Base-by-base conservation (phyloP, 2,113 vertebrate genomes). In the Penelope pileata region DNA sequence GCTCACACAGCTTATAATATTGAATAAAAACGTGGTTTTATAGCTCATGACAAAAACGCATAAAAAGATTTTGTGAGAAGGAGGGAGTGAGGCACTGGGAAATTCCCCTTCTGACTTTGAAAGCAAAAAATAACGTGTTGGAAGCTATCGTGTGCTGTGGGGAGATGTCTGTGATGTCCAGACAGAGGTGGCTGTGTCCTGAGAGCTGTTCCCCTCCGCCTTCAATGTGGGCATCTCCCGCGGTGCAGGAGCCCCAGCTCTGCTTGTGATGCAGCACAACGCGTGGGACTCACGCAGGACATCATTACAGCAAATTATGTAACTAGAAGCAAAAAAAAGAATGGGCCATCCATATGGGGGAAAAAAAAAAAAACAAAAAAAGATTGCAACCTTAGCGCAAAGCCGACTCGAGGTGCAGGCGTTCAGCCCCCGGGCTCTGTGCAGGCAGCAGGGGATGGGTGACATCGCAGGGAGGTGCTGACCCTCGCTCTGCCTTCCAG, bases 401-500 rank as follows among this genome's bases (percentile, higher is more conserved):
- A 18, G 19, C 6, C 4, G 9, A 69, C 21, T 30, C 17, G 13
- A 6, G n/a, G 6, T 1, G 6, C 16, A 58, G 56, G 48, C 6
- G 60, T 83, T 59, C 7, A 30, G 16, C 8, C n/a, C 64, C 16
- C 63, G 58, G 30, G 78, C 59, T 36, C 14, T 1, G 27, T 27
- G 27, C 75, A 51, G 77, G 16, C 43, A 58, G 73, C 36, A 53
- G 79, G 83, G 67, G 32, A 63, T 32, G 75, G 38, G 14, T 15
- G 15, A 43, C 54, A 19, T 30, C 54, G 12, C 12, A 10, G n/a
- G 54, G 54, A 29, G 82, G 64, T 84, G 51, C 48, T 91, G 86
- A 54, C 48, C 91, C 19, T 94, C 36, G 43, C 2, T 1, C 76
- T 97, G 73, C 92, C 38, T 97, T 97, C 26, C 91, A 98, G 98